A percentile compares a stretch with the other conserved stretches of the same genome.
These are phyloP conservation scores for Eremobia ochroleuca DNA, from an alignment of 2,888 invertebrate genomes.

Conservation along the genomic window DNA sequence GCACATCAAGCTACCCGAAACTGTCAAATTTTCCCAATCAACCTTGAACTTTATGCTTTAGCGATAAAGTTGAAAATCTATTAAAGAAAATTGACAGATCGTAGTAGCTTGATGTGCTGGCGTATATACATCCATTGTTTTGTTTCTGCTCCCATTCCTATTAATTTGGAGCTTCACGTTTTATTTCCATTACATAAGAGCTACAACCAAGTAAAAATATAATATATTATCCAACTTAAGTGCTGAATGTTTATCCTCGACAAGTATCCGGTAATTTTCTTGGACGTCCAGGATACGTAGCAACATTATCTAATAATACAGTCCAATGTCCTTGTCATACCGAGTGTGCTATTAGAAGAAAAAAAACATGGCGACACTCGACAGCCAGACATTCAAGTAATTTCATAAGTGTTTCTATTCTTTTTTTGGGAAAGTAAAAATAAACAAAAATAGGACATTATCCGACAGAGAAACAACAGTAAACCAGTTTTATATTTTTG, in stretches of 20 bases:
- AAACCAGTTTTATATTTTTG: conserved; percentile 48
- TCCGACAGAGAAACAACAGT: conserved; percentile 25
- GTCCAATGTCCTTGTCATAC: conserved; percentile 36
- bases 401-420: conserved; percentile 46
- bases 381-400: conserved; percentile 39
- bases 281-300: conserved; percentile 16
- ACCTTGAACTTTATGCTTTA: no score
- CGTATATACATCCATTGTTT: no score
- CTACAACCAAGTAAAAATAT: not conserved
- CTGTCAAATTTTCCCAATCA: no score
- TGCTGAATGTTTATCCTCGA: not conserved
- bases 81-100: no score
- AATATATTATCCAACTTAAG: not conserved
- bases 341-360: conserved; percentile 11
- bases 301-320: conserved; percentile 33
- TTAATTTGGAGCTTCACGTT: not conserved
- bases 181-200: not conserved
- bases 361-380: conserved; percentile 37
- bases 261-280: conserved; percentile 19
- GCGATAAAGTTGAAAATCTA: no score
- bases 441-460: conserved; percentile 34
- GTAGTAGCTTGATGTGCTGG: no score
- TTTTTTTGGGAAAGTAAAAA: conserved; percentile 28
- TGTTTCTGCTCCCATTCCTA: not conserved
- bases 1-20: no score